Percentiles rank a stretch among this genome's conserved stretches.
Evolutionary conservation across 2,888 invertebrate species (phyloP).

Genomic region (Diplazon laetatorius): DNA sequence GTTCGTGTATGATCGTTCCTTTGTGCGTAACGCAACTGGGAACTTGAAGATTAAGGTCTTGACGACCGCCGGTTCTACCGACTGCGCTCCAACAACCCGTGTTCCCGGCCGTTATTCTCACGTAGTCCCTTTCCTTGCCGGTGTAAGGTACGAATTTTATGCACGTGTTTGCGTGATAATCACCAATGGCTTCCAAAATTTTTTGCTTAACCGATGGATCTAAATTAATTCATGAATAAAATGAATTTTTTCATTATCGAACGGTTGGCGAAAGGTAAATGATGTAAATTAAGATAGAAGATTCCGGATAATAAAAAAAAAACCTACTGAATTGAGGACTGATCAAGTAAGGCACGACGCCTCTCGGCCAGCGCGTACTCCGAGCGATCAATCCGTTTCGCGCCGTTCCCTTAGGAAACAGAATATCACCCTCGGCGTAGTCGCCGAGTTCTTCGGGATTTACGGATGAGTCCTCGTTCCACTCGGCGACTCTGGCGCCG

Average conservation of each 20-base stretch:
- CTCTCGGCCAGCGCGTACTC: slow-evolving; percentile 86
- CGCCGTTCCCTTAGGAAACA: slow-evolving; percentile 84
- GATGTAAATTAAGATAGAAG: too few species aligned
- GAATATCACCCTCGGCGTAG: slow-evolving; percentile 91
- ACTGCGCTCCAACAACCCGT: slow-evolving; percentile 93
- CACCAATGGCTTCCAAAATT: slow-evolving; percentile 88
- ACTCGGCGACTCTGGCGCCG: slow-evolving; percentile 84
- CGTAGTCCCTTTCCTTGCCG: slow-evolving; percentile 86
- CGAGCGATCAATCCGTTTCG: slow-evolving; percentile 86
- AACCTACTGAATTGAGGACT: slow-evolving; percentile 85
- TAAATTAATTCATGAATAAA: too few species aligned
- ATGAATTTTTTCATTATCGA: too few species aligned
- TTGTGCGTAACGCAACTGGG: slow-evolving; percentile 89
- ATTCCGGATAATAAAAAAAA: too few species aligned
- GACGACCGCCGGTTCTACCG: slow-evolving; percentile 87
- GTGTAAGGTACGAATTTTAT: slow-evolving; percentile 87
- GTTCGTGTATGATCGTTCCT: slow-evolving; percentile 91
- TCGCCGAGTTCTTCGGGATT: slow-evolving; percentile 92
- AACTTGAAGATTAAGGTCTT: slow-evolving; percentile 89
- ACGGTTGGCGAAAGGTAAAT: too few species aligned
- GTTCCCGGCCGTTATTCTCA: slow-evolving; percentile 87
- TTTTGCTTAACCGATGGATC: slow-evolving; percentile 85
- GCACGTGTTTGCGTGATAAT: slow-evolving; percentile 90
- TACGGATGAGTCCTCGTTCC: slow-evolving; percentile 84
- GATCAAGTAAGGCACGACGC: slow-evolving; percentile 88